A percentile compares a stretch with the other conserved stretches of the same genome.
Conservation (phyloP, 2,113 vertebrate species). For the Cottus gobio region DNA sequence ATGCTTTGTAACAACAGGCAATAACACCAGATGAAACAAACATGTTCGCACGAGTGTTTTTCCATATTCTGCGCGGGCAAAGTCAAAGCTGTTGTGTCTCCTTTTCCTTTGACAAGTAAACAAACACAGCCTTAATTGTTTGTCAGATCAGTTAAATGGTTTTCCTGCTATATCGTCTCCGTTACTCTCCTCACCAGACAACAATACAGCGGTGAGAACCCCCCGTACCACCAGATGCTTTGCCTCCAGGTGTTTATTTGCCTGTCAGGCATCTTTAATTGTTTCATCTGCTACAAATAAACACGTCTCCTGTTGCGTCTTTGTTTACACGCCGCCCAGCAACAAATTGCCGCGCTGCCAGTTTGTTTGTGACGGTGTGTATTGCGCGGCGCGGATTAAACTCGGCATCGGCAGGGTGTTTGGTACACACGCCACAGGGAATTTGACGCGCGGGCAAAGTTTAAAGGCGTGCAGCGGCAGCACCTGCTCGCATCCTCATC, state of each 20-base stretch:
- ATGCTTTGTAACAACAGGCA: constrained; percentile 46
- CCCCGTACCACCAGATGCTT: constrained; percentile 49
- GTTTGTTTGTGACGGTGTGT: constrained; percentile 53
- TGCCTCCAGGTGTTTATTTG: constrained; percentile 68
- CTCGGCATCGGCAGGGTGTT: constrained; percentile 16
- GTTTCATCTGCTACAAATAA: constrained; percentile 72
- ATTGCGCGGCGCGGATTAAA: background rate
- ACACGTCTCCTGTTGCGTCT: constrained; percentile 74
- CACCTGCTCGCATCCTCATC: constrained; percentile 67
- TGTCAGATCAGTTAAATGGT: constrained; percentile 44
- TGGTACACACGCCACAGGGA: constrained; percentile 52
- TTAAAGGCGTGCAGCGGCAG: constrained; percentile 72
- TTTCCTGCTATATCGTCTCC: constrained; percentile 3
- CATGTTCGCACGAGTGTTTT: constrained; percentile 24
- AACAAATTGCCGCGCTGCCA: constrained; percentile 56
- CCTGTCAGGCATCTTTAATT: constrained; percentile 73
- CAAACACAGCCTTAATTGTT: constrained; percentile 38
- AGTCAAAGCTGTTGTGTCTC: constrained; percentile 8
- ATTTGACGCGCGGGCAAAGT: constrained; percentile 53
- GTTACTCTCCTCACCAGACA: constrained; percentile 17
- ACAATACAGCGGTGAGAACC: constrained; percentile 17
- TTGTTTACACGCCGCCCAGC: constrained; percentile 71
- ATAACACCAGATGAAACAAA: constrained; percentile 54
- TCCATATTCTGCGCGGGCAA: background rate
- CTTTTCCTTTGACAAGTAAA: constrained; percentile 26